Percentiles rank a stretch among this genome's conserved stretches.
Evolutionary conservation across 2,888 invertebrate genomes (phyloP).

Genomic region (Cerastis leucographa): DNA sequence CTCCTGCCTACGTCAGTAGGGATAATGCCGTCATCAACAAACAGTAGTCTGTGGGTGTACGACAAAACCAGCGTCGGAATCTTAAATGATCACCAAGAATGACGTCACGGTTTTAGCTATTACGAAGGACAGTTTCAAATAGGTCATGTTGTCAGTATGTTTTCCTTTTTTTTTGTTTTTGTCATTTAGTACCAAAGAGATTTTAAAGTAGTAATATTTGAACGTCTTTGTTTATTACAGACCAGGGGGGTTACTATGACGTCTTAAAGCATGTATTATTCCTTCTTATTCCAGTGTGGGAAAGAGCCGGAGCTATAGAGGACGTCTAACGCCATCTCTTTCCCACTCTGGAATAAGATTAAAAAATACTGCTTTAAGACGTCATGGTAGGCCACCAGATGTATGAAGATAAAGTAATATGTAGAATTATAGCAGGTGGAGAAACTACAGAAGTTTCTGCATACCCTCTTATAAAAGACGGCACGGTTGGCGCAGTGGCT

Average conservation of each 20-base stretch:
- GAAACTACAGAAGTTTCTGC: neutral
- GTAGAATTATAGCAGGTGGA: neutral
- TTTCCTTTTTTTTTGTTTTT: neutral
- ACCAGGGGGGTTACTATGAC: too few species aligned
- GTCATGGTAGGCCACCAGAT: too few species aligned
- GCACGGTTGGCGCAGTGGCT: too few species aligned
- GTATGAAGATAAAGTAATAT: neutral
- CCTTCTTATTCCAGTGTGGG: too few species aligned
- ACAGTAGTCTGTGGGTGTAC: conserved; percentile 2
- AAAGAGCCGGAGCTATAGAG: too few species aligned
- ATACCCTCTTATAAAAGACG: neutral
- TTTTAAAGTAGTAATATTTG: too few species aligned
- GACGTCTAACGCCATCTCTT: too few species aligned
- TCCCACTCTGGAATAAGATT: too few species aligned
- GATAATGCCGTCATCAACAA: conserved; percentile 9
- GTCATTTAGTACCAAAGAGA: neutral
- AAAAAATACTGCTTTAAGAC: too few species aligned
- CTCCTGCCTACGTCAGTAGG: neutral
- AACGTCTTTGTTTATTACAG: too few species aligned
- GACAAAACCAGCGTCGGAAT: neutral
- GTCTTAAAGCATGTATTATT: too few species aligned
- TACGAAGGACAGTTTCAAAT: neutral
- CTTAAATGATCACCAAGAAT: neutral
- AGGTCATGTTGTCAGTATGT: neutral
- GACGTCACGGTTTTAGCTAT: conserved; percentile 3